Evolutionary conservation across 2,113 vertebrate species (phyloP).

Genomic region (Atractosteus spatula): DNA sequence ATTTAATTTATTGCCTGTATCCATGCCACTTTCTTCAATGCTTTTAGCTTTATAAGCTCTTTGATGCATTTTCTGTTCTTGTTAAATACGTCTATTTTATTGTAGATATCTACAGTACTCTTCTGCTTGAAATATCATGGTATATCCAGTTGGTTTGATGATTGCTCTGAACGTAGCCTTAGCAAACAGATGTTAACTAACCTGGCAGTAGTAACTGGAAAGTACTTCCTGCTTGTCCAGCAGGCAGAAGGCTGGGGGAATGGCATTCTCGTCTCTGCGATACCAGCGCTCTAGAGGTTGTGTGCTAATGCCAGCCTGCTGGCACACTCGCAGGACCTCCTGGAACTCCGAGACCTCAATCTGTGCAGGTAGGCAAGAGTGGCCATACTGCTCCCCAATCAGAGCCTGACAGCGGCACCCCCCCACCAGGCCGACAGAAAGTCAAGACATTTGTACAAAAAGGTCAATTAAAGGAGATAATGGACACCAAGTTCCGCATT

Average conservation of each 20-base stretch:
- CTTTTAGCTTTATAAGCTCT: too few species aligned
- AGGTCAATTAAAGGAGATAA: too few species aligned
- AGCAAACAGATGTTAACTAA: background rate
- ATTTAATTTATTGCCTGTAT: background rate
- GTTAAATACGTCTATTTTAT: too few species aligned
- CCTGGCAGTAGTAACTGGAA: constrained; percentile 27
- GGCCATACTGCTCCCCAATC: constrained; percentile 65
- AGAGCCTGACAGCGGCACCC: constrained; percentile 53
- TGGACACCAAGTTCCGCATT: too few species aligned
- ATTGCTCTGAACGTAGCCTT: too few species aligned
- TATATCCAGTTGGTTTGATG: too few species aligned
- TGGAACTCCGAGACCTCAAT: constrained; percentile 68
- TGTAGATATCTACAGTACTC: too few species aligned
- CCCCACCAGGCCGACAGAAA: constrained; percentile 34
- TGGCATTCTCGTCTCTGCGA: constrained; percentile 65
- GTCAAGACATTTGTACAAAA: too few species aligned
- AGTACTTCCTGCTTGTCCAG: constrained; percentile 17
- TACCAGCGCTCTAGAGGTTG: constrained; percentile 57
- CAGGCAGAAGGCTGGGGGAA: constrained; percentile 61
- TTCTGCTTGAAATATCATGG: too few species aligned
- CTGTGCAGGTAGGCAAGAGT: constrained; percentile 46
- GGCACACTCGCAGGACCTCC: constrained; percentile 56
- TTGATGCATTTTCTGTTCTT: too few species aligned
- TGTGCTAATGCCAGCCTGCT: constrained; percentile 50
- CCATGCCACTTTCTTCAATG: too few species aligned